These are phyloP conservation scores for Excalfactoria chinensis DNA, from an alignment of 2,113 vertebrate genomes.

Conservation along the genomic window DNA sequence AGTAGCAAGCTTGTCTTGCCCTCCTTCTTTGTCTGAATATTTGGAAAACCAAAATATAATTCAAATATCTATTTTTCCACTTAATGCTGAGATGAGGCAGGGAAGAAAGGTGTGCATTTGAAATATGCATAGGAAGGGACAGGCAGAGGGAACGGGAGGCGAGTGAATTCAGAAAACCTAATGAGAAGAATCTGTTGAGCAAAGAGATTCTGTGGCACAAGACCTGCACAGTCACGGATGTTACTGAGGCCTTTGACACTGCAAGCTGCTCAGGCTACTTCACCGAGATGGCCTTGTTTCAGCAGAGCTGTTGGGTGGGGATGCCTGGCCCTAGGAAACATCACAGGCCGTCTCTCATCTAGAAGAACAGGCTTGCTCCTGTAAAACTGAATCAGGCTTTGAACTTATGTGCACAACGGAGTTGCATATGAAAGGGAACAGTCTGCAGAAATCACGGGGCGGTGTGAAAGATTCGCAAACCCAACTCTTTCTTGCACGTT, in stretches of 20 bases:
- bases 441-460: not conserved
- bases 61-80: not conserved
- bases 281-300: not conserved
- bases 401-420: conserved; percentile 1
- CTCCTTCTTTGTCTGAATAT: not conserved
- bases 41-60: conserved; percentile 11
- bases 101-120: not conserved
- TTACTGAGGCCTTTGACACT: not conserved
- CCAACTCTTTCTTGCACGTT: not conserved
- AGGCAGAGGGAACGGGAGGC: not conserved
- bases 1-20: not conserved
- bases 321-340: conserved; percentile 10
- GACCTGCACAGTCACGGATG: not conserved
- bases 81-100: not conserved
- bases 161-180: not conserved
- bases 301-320: conserved; percentile 22
- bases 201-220: not conserved
- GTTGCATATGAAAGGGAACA: not conserved
- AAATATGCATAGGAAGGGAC: not conserved
- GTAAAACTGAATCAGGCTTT: conserved; percentile 36
- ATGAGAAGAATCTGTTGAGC: not conserved
- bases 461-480: not conserved
- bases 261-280: not conserved
- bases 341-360: conserved; percentile 3
- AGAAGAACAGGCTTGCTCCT: conserved; percentile 67